Percentiles rank a stretch among this genome's conserved stretches.
These are phyloP conservation scores for Drosophila neutralis DNA, from an alignment of 2,888 invertebrate species.

Conservation along the genomic window DNA sequence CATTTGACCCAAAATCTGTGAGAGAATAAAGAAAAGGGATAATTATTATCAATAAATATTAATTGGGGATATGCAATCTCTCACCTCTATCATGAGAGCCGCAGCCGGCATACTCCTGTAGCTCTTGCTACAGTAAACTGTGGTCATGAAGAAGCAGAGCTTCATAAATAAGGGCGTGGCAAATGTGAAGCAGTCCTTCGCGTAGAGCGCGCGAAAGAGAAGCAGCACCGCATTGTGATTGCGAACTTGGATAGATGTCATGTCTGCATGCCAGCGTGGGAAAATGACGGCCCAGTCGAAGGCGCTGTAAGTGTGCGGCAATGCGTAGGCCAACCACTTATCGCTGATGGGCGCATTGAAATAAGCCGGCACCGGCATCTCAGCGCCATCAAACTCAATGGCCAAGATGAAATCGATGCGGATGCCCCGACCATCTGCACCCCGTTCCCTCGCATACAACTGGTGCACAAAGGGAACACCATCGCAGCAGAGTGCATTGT, in stretches of 20 bases:
- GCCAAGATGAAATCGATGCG: conserved; percentile 59
- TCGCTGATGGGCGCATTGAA: conserved; percentile 29
- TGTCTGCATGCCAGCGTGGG: conserved; percentile 45
- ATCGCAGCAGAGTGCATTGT: conserved; percentile 17
- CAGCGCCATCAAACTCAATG: conserved; percentile 44
- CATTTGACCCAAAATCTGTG: conserved; percentile 41
- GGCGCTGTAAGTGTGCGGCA: neutral
- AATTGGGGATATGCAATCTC: neutral
- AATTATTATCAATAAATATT: neutral
- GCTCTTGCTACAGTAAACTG: conserved; percentile 19
- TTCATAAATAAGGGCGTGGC: conserved; percentile 43
- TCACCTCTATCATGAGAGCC: conserved; percentile 39
- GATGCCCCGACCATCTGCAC: conserved; percentile 15
- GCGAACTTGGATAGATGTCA: neutral
- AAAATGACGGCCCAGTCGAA: conserved; percentile 50
- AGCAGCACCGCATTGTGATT: conserved; percentile 23
- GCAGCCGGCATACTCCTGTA: conserved; percentile 25
- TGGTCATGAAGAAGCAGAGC: conserved; percentile 45
- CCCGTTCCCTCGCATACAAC: conserved; percentile 21
- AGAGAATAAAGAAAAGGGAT: neutral
- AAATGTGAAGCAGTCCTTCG: conserved; percentile 34
- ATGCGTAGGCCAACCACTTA: conserved; percentile 56
- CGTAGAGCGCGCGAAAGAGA: conserved; percentile 38
- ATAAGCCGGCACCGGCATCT: conserved; percentile 36
- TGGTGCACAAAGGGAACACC: conserved; percentile 47